Evolutionary conservation across 2,888 invertebrate species (phyloP).

Genomic region (Ditula angustiorana): DNA sequence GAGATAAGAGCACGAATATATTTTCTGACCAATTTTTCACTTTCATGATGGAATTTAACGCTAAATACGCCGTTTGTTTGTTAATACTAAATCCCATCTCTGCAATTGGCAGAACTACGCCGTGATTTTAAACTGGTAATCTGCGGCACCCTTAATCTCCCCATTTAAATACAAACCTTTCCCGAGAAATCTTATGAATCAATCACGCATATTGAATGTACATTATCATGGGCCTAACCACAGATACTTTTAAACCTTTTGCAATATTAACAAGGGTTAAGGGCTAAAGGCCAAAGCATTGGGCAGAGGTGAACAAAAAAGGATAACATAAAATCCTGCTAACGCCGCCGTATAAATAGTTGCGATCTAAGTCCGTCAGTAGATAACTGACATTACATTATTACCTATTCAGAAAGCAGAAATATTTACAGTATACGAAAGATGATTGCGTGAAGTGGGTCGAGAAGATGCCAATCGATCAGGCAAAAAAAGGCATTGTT

Average conservation of each 20-base stretch:
- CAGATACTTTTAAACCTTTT: slow-evolving; percentile 35
- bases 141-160: slow-evolving; percentile 21
- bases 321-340: background rate
- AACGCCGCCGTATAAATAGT: background rate
- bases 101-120: background rate
- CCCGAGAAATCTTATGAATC: slow-evolving; percentile 32
- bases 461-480: slow-evolving; percentile 4
- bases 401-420: background rate
- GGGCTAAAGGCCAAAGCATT: background rate
- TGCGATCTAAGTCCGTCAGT: background rate
- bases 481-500: slow-evolving; percentile 1
- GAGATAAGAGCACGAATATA: no score
- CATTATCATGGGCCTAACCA: slow-evolving; percentile 29
- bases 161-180: slow-evolving; percentile 34
- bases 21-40: no score
- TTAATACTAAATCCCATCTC: background rate
- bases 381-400: background rate
- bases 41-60: no score
- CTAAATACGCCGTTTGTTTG: background rate
- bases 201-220: slow-evolving; percentile 30
- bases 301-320: background rate
- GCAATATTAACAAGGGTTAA: slow-evolving; percentile 33
- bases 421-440: background rate
- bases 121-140: slow-evolving; percentile 11
- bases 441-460: slow-evolving; percentile 4